A percentile compares a stretch with the other conserved stretches of the same genome.
These are phyloP conservation scores for Sialis lutaria DNA, from an alignment of 2,888 invertebrate genomes.

Conservation along the genomic window DNA sequence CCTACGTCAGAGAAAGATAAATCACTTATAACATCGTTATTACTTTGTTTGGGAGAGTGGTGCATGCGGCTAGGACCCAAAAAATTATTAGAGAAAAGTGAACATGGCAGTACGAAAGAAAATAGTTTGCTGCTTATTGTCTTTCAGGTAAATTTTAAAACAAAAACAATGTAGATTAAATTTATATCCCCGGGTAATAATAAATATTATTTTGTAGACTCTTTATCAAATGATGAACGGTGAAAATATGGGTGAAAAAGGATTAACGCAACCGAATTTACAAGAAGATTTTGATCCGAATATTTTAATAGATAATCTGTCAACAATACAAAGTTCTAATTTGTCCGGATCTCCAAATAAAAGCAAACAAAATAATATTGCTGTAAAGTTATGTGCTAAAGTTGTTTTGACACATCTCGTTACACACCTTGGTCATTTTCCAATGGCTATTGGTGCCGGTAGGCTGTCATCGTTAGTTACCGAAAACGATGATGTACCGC, in stretches of 20 bases:
- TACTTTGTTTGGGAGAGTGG: constrained; percentile 86
- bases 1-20: constrained; percentile 40
- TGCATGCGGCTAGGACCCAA: constrained; percentile 66
- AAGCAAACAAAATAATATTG: constrained; percentile 30
- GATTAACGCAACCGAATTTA: constrained; percentile 31
- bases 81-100: constrained; percentile 36
- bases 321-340: constrained; percentile 20
- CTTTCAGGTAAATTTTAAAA: constrained; percentile 39
- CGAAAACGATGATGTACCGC: constrained; percentile 79
- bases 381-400: constrained; percentile 38
- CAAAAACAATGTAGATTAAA: constrained; percentile 4
- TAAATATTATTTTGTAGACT: constrained; percentile 25
- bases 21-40: constrained; percentile 59
- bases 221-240: constrained; percentile 41
- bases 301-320: constrained; percentile 49
- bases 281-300: constrained; percentile 58
- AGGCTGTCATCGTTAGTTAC: constrained; percentile 77
- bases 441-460: constrained; percentile 77
- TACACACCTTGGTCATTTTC: constrained; percentile 87
- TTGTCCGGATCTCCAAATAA: constrained; percentile 29
- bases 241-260: constrained; percentile 32
- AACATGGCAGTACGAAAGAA: constrained; percentile 27
- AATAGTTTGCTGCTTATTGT: constrained; percentile 45
- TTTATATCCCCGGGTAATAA: no score
- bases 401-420: constrained; percentile 67